phyloP scores from a whole-genome alignment of 2,888 invertebrate genomes.

The Cetonia aurata region DNA sequence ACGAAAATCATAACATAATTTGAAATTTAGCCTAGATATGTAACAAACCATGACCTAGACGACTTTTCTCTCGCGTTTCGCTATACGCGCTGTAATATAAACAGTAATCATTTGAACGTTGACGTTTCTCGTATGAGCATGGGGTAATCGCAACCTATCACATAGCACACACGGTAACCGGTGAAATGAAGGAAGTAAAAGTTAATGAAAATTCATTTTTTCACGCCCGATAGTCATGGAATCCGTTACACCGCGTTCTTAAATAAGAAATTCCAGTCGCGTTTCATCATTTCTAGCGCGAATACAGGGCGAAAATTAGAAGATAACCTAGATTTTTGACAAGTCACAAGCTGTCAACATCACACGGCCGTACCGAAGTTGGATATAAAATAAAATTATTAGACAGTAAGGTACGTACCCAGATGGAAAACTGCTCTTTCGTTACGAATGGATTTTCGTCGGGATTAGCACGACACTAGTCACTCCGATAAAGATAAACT shows the following conservation, averaged over 20 bases:
- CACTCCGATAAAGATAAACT: conserved; percentile 9
- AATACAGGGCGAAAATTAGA: conserved; percentile 17
- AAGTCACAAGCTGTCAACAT: conserved; percentile 35
- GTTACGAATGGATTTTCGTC: background rate
- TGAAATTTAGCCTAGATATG: conserved; percentile 21
- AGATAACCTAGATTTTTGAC: conserved; percentile 41
- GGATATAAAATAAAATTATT: background rate
- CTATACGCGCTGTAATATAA: background rate
- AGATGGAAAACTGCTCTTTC: background rate
- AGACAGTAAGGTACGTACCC: conserved; percentile 10
- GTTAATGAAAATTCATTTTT: conserved; percentile 38
- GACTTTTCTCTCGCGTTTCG: conserved; percentile 12
- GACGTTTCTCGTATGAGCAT: conserved; percentile 5
- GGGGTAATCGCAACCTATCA: background rate
- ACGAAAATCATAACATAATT: conserved; percentile 27
- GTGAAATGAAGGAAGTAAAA: conserved; percentile 32
- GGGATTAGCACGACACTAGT: conserved; percentile 2
- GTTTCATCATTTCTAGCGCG: conserved; percentile 7
- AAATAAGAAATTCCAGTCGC: conserved; percentile 24
- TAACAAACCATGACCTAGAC: conserved; percentile 38
- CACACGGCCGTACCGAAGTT: background rate
- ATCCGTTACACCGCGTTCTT: conserved; percentile 3
- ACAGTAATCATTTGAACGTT: conserved; percentile 15
- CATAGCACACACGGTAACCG: background rate
- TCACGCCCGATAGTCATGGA: conserved; percentile 15